Conservation (phyloP, 2,113 vertebrate species). For the Apeltes quadracus region DNA sequence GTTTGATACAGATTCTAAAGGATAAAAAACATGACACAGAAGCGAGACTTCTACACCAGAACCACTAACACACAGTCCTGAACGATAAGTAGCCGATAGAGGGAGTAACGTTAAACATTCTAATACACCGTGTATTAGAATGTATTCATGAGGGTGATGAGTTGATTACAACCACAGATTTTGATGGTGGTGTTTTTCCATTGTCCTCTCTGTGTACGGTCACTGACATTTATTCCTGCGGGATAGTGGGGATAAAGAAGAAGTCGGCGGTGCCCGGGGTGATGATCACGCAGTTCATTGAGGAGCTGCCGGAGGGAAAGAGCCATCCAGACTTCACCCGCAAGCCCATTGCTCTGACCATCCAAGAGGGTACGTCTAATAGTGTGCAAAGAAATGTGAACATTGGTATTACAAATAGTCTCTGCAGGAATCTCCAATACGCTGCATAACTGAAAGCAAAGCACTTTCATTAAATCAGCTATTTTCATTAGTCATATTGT, state of each 20-base stretch:
- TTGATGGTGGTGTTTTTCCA: not conserved
- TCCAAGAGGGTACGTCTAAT: conserved; percentile 84
- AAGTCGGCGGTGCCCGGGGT: conserved; percentile 84
- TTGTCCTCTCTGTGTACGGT: conserved; percentile 5
- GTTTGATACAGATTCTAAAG: conserved; percentile 31
- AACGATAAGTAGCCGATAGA: conserved; percentile 9
- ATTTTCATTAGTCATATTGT: not conserved
- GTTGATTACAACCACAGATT: conserved; percentile 23
- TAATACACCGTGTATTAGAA: conserved; percentile 62
- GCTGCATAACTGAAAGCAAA: conserved; percentile 32
- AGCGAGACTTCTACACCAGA: not conserved
- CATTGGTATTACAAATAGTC: conserved; percentile 18
- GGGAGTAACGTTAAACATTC: conserved; percentile 52
- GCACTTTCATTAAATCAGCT: not conserved
- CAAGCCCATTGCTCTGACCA: conserved; percentile 85
- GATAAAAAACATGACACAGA: not conserved
- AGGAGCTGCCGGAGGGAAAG: conserved; percentile 83
- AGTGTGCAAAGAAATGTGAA: conserved; percentile 1
- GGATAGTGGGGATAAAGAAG: conserved; percentile 76
- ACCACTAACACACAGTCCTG: not conserved
- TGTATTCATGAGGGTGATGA: conserved; percentile 45
- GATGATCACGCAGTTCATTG: conserved; percentile 82
- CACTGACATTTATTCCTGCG: conserved; percentile 38
- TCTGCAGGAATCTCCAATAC: conserved; percentile 3
- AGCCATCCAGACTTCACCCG: conserved; percentile 85